A percentile compares a stretch with the other conserved stretches of the same genome.
Conservation (phyloP, 92 coral and sea anemone species). For the Phenganax stokvisi region DNA sequence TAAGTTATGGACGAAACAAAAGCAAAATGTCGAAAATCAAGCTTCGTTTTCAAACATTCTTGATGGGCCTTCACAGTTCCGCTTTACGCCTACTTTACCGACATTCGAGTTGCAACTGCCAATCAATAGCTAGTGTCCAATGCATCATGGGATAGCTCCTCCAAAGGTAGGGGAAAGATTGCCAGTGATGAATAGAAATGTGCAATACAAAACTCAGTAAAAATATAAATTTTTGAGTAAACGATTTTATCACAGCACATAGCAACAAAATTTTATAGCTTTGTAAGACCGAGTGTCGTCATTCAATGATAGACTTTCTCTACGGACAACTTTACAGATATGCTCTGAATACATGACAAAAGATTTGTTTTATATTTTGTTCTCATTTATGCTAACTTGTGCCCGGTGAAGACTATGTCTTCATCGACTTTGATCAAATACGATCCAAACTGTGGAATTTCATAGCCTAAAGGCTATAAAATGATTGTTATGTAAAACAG, state of each 20-base stretch:
- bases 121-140: constrained; percentile 25
- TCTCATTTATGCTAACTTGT: no score
- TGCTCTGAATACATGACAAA: no score
- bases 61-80: constrained; percentile 26
- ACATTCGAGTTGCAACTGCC: constrained; percentile 22
- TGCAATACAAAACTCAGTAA: background rate
- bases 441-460: background rate
- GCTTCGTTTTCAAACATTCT: background rate
- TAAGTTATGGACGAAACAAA: constrained; percentile 14
- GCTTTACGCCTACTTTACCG: constrained; percentile 12
- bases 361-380: no score
- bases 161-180: background rate
- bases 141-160: constrained; percentile 23
- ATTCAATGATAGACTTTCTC: no score
- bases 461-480: background rate
- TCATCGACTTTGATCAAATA: background rate
- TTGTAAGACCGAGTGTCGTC: no score
- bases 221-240: background rate
- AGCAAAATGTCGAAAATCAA: background rate
- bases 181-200: background rate
- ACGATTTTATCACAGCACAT: background rate
- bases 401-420: no score
- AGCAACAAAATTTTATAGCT: background rate
- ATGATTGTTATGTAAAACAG: background rate
- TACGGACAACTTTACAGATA: no score